These are phyloP conservation scores for Odontomachus brunneus DNA, from an alignment of 1,140 invertebrate species.

Conservation along the genomic window DNA sequence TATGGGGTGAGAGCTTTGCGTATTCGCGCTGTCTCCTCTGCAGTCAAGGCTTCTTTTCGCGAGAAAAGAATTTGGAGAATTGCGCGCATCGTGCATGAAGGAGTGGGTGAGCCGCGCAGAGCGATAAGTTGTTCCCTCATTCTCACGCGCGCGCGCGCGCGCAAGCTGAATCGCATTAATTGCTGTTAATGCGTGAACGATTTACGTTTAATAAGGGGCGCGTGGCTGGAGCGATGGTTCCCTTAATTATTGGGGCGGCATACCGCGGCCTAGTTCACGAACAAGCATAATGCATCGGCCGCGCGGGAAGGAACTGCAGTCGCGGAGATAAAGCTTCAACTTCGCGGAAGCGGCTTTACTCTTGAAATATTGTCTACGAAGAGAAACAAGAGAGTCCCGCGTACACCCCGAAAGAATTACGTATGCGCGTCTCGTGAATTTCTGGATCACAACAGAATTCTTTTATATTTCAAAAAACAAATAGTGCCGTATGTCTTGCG, in stretches of 20 bases:
- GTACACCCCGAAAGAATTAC: constrained; percentile 40
- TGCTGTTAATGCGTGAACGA: background rate
- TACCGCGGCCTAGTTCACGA: constrained; percentile 35
- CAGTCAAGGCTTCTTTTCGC: no score
- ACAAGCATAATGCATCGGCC: constrained; percentile 38
- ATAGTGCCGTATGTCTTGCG: constrained; percentile 51
- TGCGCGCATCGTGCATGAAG: no score
- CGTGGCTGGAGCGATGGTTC: background rate
- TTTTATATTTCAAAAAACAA: constrained; percentile 59
- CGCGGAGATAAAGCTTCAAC: constrained; percentile 55
- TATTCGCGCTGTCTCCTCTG: no score
- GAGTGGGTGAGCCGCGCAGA: no score
- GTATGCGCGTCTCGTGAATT: constrained; percentile 62
- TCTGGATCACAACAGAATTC: constrained; percentile 57
- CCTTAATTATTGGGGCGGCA: constrained; percentile 30
- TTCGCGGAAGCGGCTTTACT: constrained; percentile 53
- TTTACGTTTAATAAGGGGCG: background rate
- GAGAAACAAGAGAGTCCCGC: constrained; percentile 54
- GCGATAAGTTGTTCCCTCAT: no score
- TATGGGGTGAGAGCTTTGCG: no score
- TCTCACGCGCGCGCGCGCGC: no score
- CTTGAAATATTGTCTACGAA: constrained; percentile 62
- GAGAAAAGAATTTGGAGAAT: no score
- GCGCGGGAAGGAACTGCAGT: background rate
- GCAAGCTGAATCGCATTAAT: no score